Conservation (phyloP, 92 coral and sea anemone genomes). For the Zoanthus sociatus region DNA sequence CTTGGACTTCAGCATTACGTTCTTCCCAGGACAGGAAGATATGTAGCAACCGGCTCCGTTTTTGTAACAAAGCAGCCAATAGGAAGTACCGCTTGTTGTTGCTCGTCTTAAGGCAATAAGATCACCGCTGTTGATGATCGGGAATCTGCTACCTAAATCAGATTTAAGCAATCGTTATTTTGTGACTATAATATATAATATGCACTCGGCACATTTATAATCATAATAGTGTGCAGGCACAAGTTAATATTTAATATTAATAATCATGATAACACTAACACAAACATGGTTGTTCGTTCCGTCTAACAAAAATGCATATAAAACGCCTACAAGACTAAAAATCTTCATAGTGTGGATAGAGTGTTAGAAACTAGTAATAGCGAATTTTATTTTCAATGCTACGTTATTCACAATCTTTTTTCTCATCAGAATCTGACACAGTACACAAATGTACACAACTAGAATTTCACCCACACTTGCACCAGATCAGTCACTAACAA, state of each 20-base stretch:
- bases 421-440: no score
- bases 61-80: constrained; percentile 62
- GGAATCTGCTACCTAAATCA: constrained; percentile 18
- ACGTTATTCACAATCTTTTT: no score
- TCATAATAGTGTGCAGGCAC: neutral
- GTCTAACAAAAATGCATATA: no score
- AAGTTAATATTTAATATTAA: neutral
- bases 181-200: neutral
- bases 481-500: no score
- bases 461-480: no score
- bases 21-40: constrained; percentile 60
- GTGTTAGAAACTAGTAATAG: no score
- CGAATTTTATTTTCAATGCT: no score
- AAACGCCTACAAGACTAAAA: no score
- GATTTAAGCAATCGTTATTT: neutral
- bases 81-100: constrained; percentile 49
- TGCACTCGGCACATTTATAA: neutral
- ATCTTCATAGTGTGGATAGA: no score
- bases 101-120: constrained; percentile 68
- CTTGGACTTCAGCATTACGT: constrained; percentile 26
- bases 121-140: constrained; percentile 80
- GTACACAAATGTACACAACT: no score
- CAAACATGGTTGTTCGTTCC: no score
- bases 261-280: neutral
- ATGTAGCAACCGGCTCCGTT: constrained; percentile 30